Conservation (phyloP, 2,113 vertebrate genomes). For the Tenrec ecaudatus region DNA sequence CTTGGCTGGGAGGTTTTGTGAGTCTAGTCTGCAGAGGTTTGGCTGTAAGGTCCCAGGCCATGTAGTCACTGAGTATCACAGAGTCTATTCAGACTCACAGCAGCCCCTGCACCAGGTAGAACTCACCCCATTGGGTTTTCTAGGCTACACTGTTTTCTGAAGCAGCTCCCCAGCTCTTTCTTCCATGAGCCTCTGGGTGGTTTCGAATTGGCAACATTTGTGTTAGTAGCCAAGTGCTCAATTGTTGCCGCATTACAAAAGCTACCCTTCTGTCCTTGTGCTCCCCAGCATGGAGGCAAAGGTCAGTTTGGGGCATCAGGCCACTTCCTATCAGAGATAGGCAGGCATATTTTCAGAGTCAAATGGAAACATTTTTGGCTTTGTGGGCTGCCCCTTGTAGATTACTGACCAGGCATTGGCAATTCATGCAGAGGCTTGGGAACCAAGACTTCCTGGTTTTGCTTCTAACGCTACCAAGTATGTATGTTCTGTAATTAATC, state of each 20-base stretch:
- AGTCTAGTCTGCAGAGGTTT: too few relatives aligned
- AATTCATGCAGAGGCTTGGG: not conserved
- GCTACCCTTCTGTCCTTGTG: not conserved
- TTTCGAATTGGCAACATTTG: too few relatives aligned
- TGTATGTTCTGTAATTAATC: not conserved
- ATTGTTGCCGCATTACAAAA: not conserved
- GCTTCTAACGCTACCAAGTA: not conserved
- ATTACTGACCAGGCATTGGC: not conserved
- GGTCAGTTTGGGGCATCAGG: not conserved
- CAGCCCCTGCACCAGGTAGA: too few relatives aligned
- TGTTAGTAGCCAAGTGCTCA: too few relatives aligned
- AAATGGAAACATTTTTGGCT: not conserved
- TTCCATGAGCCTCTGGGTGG: too few relatives aligned
- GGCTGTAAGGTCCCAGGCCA: too few relatives aligned
- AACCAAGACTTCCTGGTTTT: not conserved
- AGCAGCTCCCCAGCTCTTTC: too few relatives aligned
- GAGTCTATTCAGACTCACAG: too few relatives aligned
- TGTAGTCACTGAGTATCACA: too few relatives aligned
- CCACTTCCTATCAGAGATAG: not conserved
- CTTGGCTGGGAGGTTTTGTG: too few relatives aligned
- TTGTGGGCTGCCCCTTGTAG: not conserved
- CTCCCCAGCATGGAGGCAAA: not conserved
- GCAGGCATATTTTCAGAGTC: not conserved
- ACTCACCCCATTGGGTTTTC: too few relatives aligned
- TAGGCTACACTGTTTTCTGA: too few relatives aligned